Base-by-base conservation (phyloP, 1,140 invertebrate species). In the Luehdorfia chinensis region DNA sequence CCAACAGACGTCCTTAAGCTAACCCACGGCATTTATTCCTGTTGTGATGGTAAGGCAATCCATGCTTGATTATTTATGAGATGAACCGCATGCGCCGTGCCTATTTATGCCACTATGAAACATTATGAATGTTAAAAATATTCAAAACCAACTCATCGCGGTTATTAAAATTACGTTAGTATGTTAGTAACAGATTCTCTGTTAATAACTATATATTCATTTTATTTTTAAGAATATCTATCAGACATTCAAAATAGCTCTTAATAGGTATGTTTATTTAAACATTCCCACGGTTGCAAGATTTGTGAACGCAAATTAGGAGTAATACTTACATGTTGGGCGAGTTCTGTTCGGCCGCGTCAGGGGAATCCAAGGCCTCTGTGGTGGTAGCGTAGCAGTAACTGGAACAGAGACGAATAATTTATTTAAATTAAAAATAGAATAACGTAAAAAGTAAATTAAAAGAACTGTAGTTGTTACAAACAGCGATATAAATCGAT, bases 301-400 rank as follows among this genome's bases (percentile, higher is more conserved):
- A n/a, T n/a, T n/a, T n/a, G n/a, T n/a, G n/a, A n/a, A n/a, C n/a
- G n/a, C n/a, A n/a, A n/a, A n/a, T n/a, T n/a, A n/a, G n/a, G n/a
- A n/a, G n/a, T 41, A 47, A 39, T 79, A 94, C 94, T 95, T 89
- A 96, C 94, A 96, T 69, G 94, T 93, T 59, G 96, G 94, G 87
- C 93, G 92, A 66, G 91, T 92, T 86, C 93, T 92, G 70, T 95
- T 94, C 30, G 95, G 94, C 83, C 95, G 91, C 32, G 94, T 94
- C 62, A 97, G 88, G 36, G 94, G 94, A 73, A 98, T 95, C 97
- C 97, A 98, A 75, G 95, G 96, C 85, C 97, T 90, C 71, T 95
- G 94, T 33, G 96, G 96, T 47, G 96, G 96, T 75, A 92, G 90
- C 61, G 93, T 93, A 55, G 94, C 93, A 69, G 93, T 95, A 72